phyloP scores from a whole-genome alignment of 2,888 invertebrate species.

The Ormyrus rosae region DNA sequence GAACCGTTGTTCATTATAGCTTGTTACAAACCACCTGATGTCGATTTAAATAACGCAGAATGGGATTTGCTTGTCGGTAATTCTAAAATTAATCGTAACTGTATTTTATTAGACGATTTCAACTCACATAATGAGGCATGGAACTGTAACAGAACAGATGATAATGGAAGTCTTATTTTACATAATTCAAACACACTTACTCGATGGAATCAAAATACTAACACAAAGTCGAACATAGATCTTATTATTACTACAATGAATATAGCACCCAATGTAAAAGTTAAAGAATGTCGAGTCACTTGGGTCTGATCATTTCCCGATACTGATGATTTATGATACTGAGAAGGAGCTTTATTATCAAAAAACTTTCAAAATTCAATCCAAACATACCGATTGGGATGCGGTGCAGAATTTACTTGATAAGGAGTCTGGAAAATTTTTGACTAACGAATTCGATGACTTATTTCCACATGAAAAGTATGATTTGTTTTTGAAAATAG shows the following conservation, averaged over 20 bases:
- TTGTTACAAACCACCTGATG: slow-evolving; percentile 10
- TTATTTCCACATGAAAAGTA: slow-evolving; percentile 41
- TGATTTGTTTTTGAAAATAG: slow-evolving; percentile 15
- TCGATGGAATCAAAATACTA: neutral
- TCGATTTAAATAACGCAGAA: neutral
- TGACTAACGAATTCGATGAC: slow-evolving; percentile 11
- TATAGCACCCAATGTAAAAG: neutral
- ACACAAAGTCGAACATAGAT: slow-evolving; percentile 21
- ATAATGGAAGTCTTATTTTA: neutral
- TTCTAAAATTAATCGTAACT: neutral
- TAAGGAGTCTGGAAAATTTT: slow-evolving; percentile 7
- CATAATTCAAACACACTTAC: slow-evolving; percentile 26
- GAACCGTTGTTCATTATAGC: neutral
- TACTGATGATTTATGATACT: slow-evolving; percentile 22
- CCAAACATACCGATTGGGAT: slow-evolving; percentile 41
- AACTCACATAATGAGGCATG: slow-evolving; percentile 26
- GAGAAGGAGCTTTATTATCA: slow-evolving; percentile 40
- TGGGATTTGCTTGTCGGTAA: slow-evolving; percentile 4
- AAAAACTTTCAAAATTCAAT: slow-evolving; percentile 49
- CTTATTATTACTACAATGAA: slow-evolving; percentile 23
- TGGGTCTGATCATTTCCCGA: slow-evolving; percentile 28
- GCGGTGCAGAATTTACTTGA: slow-evolving; percentile 21
- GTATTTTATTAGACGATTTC: slow-evolving; percentile 29
- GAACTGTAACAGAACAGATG: slow-evolving; percentile 12
- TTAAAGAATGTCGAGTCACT: neutral